Conservation (phyloP, 2,888 invertebrate species). For the Antheraea assamensis region DNA sequence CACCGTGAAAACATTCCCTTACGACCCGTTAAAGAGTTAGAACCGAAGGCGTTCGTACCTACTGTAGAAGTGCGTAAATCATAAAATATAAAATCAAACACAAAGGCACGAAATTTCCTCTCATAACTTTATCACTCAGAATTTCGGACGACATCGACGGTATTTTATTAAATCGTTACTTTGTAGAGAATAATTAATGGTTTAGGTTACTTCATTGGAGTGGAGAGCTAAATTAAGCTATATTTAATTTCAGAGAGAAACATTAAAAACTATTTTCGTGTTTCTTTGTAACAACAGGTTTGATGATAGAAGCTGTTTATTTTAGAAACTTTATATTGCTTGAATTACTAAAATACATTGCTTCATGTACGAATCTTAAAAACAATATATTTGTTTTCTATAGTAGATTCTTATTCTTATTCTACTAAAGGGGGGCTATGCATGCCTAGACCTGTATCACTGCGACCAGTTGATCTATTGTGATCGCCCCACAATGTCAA, state of each 20-base stretch:
- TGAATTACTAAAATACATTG: too few relatives aligned
- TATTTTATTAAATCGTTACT: slow-evolving; percentile 12
- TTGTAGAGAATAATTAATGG: slow-evolving; percentile 10
- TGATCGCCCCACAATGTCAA: too few relatives aligned
- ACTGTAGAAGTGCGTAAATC: slow-evolving; percentile 17
- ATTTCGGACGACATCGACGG: slow-evolving; percentile 7
- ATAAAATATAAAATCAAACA: slow-evolving; percentile 20
- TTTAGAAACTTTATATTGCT: not conserved
- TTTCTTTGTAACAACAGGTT: not conserved
- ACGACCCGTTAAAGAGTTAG: slow-evolving; percentile 28
- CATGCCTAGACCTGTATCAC: too few relatives aligned
- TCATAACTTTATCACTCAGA: slow-evolving; percentile 16
- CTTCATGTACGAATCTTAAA: too few relatives aligned
- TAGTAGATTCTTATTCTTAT: too few relatives aligned
- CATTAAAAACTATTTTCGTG: not conserved
- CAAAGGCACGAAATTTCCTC: slow-evolving; percentile 16
- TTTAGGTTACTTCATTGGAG: slow-evolving; percentile 2
- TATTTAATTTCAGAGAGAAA: not conserved
- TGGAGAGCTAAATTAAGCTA: not conserved
- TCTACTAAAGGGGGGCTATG: too few relatives aligned
- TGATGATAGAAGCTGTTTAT: too few relatives aligned
- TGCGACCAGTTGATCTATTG: too few relatives aligned
- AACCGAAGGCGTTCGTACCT: slow-evolving; percentile 11
- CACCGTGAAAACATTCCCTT: slow-evolving; percentile 25
- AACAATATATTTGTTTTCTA: too few relatives aligned